Percentiles rank a stretch among this genome's conserved stretches.
Conservation (phyloP, 2,888 invertebrate species). For the Pristionchus exspectatus region DNA sequence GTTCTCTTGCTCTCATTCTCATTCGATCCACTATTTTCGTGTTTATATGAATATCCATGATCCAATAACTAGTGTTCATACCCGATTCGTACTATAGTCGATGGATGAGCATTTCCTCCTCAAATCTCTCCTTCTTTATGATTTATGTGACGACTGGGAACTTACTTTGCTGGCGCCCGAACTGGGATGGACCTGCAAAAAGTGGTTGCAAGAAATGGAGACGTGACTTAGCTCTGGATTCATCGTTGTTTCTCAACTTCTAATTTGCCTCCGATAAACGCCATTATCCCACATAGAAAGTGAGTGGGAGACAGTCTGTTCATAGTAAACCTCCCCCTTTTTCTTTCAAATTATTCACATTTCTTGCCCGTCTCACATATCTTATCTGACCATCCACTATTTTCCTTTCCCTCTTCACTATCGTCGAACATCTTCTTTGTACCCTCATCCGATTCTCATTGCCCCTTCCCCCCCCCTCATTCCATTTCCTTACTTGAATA, state of each 20-base stretch:
- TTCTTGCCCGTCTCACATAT: neutral
- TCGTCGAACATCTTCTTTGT: neutral
- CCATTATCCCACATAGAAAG: slow-evolving; percentile 1
- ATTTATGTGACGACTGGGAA: neutral
- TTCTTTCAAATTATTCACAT: neutral
- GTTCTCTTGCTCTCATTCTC: neutral
- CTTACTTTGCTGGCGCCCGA: neutral
- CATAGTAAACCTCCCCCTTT: neutral
- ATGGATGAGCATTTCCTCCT: neutral
- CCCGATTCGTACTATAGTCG: neutral
- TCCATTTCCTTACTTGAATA: neutral
- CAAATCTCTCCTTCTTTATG: neutral
- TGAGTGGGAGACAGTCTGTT: neutral
- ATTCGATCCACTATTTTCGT: neutral
- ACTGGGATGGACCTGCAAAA: neutral
- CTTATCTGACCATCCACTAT: neutral
- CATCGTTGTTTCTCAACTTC: neutral
- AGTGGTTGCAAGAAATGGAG: neutral
- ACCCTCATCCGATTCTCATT: neutral
- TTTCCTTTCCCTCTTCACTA: neutral
- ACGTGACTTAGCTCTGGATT: neutral
- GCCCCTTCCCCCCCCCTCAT: neutral
- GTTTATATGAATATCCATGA: neutral
- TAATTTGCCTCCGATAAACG: neutral
- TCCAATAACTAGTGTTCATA: neutral